A percentile compares a stretch with the other conserved stretches of the same genome.
phyloP scores from a whole-genome alignment of 1,140 invertebrate species.

The Microplitis demolitor region DNA sequence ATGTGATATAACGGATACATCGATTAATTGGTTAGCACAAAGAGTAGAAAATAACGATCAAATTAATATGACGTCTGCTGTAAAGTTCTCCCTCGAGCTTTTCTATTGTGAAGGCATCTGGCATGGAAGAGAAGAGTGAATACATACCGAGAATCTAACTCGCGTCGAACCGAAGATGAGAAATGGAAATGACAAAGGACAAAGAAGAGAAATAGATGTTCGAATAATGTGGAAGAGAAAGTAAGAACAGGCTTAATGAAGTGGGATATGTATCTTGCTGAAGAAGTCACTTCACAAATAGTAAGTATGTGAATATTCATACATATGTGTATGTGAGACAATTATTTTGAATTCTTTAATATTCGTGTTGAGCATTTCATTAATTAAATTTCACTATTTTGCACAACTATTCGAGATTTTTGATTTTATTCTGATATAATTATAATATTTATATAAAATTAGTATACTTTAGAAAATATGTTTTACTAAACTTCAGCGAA shows the following conservation, averaged over 20 bases:
- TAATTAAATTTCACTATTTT: not conserved
- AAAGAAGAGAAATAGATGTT: slow-evolving; percentile 35
- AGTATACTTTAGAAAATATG: not conserved
- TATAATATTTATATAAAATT: not conserved
- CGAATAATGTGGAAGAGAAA: slow-evolving; percentile 39
- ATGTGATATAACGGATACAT: not conserved
- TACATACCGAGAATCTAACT: slow-evolving; percentile 10
- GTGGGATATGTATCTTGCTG: slow-evolving; percentile 52
- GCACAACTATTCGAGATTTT: no score
- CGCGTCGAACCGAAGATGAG: slow-evolving; percentile 19
- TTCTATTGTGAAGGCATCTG: slow-evolving; percentile 10
- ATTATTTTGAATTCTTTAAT: not conserved
- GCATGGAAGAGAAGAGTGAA: slow-evolving; percentile 13
- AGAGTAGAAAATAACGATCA: slow-evolving; percentile 8
- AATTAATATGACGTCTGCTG: slow-evolving; percentile 14
- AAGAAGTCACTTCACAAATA: slow-evolving; percentile 34
- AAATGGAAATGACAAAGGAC: slow-evolving; percentile 29
- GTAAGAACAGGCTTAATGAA: slow-evolving; percentile 44
- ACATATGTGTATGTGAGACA: not conserved
- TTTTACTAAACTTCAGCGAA: slow-evolving; percentile 1
- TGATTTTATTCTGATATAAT: no score
- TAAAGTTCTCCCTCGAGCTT: slow-evolving; percentile 14
- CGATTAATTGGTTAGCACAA: not conserved
- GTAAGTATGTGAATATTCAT: not conserved
- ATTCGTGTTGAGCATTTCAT: not conserved